phyloP scores from a whole-genome alignment of 2,888 invertebrate genomes.

The Melitaea athalia region DNA sequence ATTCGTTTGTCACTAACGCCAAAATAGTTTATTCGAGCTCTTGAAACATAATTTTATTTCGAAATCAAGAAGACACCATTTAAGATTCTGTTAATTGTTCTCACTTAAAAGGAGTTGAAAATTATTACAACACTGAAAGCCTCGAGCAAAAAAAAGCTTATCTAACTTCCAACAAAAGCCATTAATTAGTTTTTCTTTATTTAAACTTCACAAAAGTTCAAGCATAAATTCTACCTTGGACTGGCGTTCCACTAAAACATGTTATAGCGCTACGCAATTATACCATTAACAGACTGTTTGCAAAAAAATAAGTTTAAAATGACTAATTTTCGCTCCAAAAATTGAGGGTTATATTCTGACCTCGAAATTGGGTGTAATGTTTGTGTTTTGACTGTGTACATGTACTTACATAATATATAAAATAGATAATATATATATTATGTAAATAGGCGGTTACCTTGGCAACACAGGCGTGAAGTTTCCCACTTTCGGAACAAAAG shows the following conservation, averaged over 20 bases:
- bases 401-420: too few relatives aligned
- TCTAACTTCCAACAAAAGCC: constrained; percentile 20
- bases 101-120: neutral
- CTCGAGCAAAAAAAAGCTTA: constrained; percentile 18
- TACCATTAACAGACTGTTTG: too few relatives aligned
- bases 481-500: too few relatives aligned
- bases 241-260: neutral
- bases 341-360: too few relatives aligned
- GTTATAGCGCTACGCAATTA: neutral
- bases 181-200: constrained; percentile 30
- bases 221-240: constrained; percentile 29
- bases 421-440: too few relatives aligned
- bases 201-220: constrained; percentile 30
- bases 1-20: too few relatives aligned
- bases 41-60: constrained; percentile 2
- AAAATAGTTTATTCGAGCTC: neutral
- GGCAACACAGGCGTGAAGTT: too few relatives aligned
- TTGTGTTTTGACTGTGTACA: too few relatives aligned
- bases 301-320: too few relatives aligned
- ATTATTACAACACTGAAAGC: constrained; percentile 3
- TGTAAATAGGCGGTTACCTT: too few relatives aligned
- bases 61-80: neutral
- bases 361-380: too few relatives aligned
- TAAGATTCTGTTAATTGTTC: constrained; percentile 5
- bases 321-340: too few relatives aligned